Evolutionary conservation across 2,888 invertebrate genomes (phyloP), one percentile per base, ranked within the genome.

Genomic region (Lycaena phlaeas): DNA sequence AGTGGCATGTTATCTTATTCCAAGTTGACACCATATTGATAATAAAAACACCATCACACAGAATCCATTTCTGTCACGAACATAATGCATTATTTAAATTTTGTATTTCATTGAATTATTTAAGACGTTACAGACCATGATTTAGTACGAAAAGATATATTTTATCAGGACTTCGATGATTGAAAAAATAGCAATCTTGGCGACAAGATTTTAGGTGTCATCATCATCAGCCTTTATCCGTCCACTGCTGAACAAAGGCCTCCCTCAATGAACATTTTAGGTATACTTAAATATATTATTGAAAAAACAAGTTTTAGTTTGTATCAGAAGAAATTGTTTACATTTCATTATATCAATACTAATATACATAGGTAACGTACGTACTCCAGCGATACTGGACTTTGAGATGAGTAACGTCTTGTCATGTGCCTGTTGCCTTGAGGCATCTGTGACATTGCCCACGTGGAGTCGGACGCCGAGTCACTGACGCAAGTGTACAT

Each of bases 1-100:
- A 78, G 73, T 70, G 64, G 59, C 64, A 65, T 56, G 63, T 67
- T 76, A 76, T 76, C 74, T 68, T 60, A 64, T 64, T 66, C 63
- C 64, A 53, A 53, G 51, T 61, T 59, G 61, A 67, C 65, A 65
- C 68, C 61, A 61, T 67, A 75, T 75, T 62, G 66, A 75, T 72
- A 70, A 72, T 70, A 69, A 69, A 69, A 57, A 65, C 56, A 64
- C 65, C 64, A 65, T 43, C 46, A 44, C 48, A 49, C 45, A n/a
- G 42, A 40, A 36, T 27, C 30, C 36, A 42, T 39, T 40, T 38
- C 27, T 43, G 29, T 40, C 41, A 34, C 9, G 9, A 37, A 7
- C 5, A 5, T 39, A 17, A 45, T 14, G 41, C 38, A 38, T 42
- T 34, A 34, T 34, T 34, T 12, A 34, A 12, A 34, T 22, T 34